Conservation (phyloP, 2,113 vertebrate species). For the Clinocottus analis region DNA sequence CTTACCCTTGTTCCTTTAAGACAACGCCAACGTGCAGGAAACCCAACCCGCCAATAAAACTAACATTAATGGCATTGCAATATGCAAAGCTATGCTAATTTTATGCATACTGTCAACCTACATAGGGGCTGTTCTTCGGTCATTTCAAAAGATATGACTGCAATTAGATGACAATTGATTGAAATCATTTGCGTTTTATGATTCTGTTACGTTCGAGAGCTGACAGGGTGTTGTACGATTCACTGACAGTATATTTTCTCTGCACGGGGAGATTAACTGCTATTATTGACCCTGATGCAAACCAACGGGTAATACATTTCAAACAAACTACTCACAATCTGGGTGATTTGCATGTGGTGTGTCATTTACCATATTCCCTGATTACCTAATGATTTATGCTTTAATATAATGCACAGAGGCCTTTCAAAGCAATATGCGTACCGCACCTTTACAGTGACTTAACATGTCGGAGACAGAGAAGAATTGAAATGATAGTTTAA, state of each 20-base stretch:
- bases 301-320: constrained; percentile 68
- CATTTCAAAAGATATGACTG: constrained; percentile 69
- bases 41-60: constrained; percentile 65
- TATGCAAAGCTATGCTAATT: constrained; percentile 80
- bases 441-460: constrained; percentile 73
- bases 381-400: constrained; percentile 81
- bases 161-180: constrained; percentile 81
- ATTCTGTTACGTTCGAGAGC: constrained; percentile 70
- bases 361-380: constrained; percentile 79
- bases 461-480: constrained; percentile 66
- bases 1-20: constrained; percentile 47
- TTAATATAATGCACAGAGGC: constrained; percentile 68
- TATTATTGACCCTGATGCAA: constrained; percentile 78
- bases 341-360: constrained; percentile 74
- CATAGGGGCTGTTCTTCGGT: constrained; percentile 63
- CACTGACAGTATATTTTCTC: constrained; percentile 71
- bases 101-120: constrained; percentile 78
- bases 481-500: constrained; percentile 76
- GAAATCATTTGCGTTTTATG: constrained; percentile 79
- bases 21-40: constrained; percentile 30
- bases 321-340: constrained; percentile 70
- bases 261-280: constrained; percentile 69
- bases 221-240: constrained; percentile 64
- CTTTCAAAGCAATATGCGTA: constrained; percentile 60
- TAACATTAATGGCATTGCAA: constrained; percentile 63